phyloP scores from a whole-genome alignment of 2,888 invertebrate species.

The Autographa pulchrina region DNA sequence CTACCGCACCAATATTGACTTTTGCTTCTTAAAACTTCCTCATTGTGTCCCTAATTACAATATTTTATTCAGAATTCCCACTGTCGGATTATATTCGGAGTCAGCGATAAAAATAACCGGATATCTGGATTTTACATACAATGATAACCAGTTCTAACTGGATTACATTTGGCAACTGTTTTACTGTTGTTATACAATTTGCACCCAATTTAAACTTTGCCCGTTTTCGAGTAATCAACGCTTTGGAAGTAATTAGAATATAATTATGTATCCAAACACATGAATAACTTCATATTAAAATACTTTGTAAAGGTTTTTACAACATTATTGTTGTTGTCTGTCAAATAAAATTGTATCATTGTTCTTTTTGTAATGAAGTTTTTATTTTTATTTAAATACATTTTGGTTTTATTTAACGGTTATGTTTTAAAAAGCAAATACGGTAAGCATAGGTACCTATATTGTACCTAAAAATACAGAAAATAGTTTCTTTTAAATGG shows the following conservation, averaged over 20 bases:
- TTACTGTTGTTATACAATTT: conserved; percentile 44
- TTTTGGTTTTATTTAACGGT: too few relatives aligned
- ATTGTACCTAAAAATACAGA: too few relatives aligned
- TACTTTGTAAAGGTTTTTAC: neutral
- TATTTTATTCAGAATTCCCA: conserved; percentile 62
- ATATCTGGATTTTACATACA: conserved; percentile 13
- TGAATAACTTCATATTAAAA: conserved; percentile 8
- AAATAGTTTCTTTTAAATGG: too few relatives aligned
- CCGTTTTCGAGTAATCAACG: conserved; percentile 36
- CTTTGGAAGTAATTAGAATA: conserved; percentile 51
- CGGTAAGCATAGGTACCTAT: too few relatives aligned
- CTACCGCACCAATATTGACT: conserved; percentile 84
- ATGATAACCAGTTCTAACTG: conserved; percentile 33
- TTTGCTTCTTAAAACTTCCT: conserved; percentile 80
- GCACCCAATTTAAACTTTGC: conserved; percentile 46
- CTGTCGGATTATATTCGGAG: conserved; percentile 22
- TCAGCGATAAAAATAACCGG: conserved; percentile 14
- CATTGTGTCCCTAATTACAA: conserved; percentile 76
- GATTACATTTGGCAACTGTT: conserved; percentile 39
- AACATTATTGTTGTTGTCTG: neutral
- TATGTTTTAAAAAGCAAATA: too few relatives aligned
- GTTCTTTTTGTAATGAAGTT: neutral
- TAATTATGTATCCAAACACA: conserved; percentile 24
- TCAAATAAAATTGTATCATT: neutral
- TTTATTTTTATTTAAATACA: neutral